Evolutionary conservation across 1,140 invertebrate genomes (phyloP), one percentile per base, ranked within the genome.

Genomic region (Kradibia gibbosae): DNA sequence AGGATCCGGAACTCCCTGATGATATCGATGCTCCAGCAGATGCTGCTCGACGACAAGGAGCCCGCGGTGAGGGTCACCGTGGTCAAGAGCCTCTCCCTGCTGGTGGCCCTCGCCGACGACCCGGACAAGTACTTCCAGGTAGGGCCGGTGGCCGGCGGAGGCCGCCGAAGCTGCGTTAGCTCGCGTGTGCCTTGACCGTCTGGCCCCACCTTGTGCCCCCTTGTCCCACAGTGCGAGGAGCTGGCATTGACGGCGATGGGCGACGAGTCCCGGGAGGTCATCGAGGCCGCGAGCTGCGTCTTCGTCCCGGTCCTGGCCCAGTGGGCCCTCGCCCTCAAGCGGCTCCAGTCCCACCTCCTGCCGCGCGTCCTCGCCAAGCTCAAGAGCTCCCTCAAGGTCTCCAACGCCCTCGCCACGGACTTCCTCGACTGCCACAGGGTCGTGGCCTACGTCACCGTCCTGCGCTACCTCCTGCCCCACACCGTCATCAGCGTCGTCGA

Each of bases 11-110:
- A 95, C 85, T 96, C 95, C 1, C 87, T 96, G 34, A 92, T 96
- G 85, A 87, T 96, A 39, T 95, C 95, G 25, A 95, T 96, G 93
- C 88, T 96, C 31, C 94, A 95, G 84, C 95, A 96, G 89, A 94
- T 96, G 93, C 88, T 95, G 73, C 87, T 92, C 42, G 95, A 96
- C 84, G 95, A 96, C 83, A 94, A 93, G 84, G 94, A 95, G 83
- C 91, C 94, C n/a, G 85, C 87, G 75, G 95, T 96, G 2, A 88
- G 94, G 84, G 92, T 92, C 78, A 92, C 93, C 15, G 94, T 94
- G 8, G 91, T 95, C 5, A 92, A 92, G 85, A 95, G 94, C 89
- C 89, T 96, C 25, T 92, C 94, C 2, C 86, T 95, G 1, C 88
- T 96, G 25, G 91, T 94, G 70, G 92, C 93, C 22, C 92, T 94